Evolutionary conservation across 2,113 vertebrate species (phyloP).

Genomic region (human (Homo sapiens)): DNA sequence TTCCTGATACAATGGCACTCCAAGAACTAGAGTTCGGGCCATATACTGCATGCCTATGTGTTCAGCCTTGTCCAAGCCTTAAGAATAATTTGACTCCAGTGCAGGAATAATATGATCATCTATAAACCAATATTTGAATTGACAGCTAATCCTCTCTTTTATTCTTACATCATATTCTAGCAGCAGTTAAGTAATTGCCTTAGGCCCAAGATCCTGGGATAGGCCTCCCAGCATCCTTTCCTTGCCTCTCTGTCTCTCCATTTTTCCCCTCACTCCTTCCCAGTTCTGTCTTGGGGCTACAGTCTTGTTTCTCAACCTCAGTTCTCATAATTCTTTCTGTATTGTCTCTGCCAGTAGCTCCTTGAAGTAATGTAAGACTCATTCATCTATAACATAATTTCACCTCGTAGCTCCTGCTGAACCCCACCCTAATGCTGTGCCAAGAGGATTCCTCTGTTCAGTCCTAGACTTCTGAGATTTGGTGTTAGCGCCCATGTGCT

Average conservation of each 20-base stretch:
- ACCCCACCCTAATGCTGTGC: not conserved
- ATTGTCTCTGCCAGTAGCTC: accelerated
- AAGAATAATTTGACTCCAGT: not conserved
- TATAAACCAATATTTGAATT: not conserved
- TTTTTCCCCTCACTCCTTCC: not conserved
- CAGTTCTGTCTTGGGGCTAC: not conserved
- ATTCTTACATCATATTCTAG: not conserved
- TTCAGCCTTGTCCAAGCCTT: not conserved
- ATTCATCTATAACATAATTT: not conserved
- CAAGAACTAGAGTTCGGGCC: not conserved
- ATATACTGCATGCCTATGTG: not conserved
- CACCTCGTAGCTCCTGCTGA: too few relatives aligned
- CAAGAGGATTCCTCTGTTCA: not conserved
- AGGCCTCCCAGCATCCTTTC: not conserved
- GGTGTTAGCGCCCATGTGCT: not conserved
- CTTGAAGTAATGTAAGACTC: not conserved
- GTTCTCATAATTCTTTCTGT: not conserved
- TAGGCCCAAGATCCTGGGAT: too few relatives aligned
- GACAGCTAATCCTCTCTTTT: not conserved
- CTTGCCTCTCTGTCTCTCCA: not conserved
- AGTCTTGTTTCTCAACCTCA: not conserved
- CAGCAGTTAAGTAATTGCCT: not conserved
- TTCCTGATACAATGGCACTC: not conserved
- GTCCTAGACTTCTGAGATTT: not conserved
- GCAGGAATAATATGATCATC: not conserved